Evolutionary conservation across 2,113 vertebrate genomes (phyloP), one percentile per base, ranked within the genome.

Genomic region (Ammodramus savannarum): DNA sequence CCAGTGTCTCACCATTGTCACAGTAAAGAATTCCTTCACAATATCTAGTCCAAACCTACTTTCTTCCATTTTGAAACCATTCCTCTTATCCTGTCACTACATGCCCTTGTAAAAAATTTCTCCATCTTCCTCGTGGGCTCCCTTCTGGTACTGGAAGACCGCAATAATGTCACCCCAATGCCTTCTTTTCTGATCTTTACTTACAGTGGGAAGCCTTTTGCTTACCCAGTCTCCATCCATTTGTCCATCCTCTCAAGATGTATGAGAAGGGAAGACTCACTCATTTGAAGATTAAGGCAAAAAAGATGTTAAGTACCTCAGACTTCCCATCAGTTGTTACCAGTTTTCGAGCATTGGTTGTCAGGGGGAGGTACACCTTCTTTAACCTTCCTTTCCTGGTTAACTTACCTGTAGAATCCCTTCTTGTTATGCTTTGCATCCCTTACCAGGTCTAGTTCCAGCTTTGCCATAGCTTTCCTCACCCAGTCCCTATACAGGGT

Each of bases 1-100:
- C 6, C 31, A 41, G 20, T 34, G 1, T 9, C 11, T 46, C 39
- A 46, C 3, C 11, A 4, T 5, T 0, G 0, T 32, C 46, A 75
- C 5, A 31, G 39, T 26, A 16, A 62, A 69, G 23, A 46, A 27
- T 55, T 62, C 16, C 26, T 32, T 48, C 0, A 0, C 19, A 62
- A 32, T 32, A 76, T 20, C 39, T 49, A 19, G 13, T 27, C 55
- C 43, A 62, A 62, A 49, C 12, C 34, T 76, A 41, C 7, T 43
- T 54, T 62, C 14, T 48, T 61, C 41, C 21, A 16, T 4, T 69
- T 76, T 76, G 34, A 62, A 41, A 7, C 8, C 34, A 32, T 55
- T 55, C 17, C 8, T 31, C 12, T 62, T 46, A 17, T 36, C 12
- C 46, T 69, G 14, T 34, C 46, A 9, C 34, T 41, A 62, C 8